Conservation (phyloP, 1,140 invertebrate species). For the Berghia stephanieae region DNA sequence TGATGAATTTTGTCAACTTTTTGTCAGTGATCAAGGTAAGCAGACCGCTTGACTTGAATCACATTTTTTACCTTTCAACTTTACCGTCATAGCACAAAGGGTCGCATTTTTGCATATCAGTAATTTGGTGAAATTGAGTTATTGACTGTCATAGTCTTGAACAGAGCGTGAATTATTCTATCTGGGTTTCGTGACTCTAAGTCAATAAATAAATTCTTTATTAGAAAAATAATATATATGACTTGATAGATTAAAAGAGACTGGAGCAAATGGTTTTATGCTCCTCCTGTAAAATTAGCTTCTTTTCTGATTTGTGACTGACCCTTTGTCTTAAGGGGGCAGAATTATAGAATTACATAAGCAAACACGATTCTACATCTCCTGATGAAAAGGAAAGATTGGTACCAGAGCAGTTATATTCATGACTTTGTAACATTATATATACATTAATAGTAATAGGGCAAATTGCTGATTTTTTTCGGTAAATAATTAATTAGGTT, state of each 20-base stretch:
- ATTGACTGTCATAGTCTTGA: not conserved
- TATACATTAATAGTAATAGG: not conserved
- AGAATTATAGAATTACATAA: too few relatives aligned
- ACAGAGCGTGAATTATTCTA: not conserved
- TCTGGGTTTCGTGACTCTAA: not conserved
- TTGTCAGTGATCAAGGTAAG: conserved; percentile 78
- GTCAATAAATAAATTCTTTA: not conserved
- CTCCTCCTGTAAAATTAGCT: too few relatives aligned
- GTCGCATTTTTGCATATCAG: too few relatives aligned
- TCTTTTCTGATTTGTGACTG: too few relatives aligned
- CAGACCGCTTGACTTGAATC: not conserved
- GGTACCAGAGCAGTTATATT: not conserved
- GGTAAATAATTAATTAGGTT: too few relatives aligned
- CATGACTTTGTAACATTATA: not conserved
- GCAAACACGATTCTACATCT: not conserved
- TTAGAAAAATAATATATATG: too few relatives aligned
- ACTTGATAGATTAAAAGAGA: too few relatives aligned
- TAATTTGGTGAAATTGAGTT: not conserved
- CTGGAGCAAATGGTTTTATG: too few relatives aligned
- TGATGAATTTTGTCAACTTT: conserved; percentile 79
- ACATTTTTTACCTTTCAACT: not conserved
- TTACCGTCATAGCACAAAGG: not conserved
- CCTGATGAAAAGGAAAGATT: not conserved
- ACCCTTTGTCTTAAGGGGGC: too few relatives aligned
- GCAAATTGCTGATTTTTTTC: too few relatives aligned